Evolutionary conservation across 2,113 vertebrate species (phyloP).

Genomic region (Thamnophis sirtalis): DNA sequence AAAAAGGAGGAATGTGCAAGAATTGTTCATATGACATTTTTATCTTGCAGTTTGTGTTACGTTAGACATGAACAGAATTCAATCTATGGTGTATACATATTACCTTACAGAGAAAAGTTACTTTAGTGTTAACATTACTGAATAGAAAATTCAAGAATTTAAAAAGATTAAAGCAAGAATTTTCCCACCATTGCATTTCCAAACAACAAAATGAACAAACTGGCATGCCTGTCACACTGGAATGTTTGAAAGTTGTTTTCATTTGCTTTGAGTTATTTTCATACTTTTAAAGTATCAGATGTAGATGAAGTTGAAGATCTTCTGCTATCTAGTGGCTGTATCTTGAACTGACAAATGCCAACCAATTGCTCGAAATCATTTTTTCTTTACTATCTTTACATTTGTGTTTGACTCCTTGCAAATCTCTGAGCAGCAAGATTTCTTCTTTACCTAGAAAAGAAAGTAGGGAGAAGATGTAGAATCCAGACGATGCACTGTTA

Average conservation of each 20-base stretch:
- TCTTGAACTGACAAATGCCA: slow-evolving; percentile 48
- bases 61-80: not conserved
- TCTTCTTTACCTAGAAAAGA: no score
- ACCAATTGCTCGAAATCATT: not conserved
- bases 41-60: not conserved
- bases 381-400: not conserved
- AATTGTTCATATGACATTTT: not conserved
- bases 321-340: slow-evolving; percentile 67
- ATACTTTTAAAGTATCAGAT: slow-evolving; percentile 15
- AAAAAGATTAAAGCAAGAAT: slow-evolving; percentile 5
- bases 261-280: not conserved
- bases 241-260: slow-evolving; percentile 34
- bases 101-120: not conserved
- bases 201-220: slow-evolving; percentile 22
- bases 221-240: slow-evolving; percentile 25
- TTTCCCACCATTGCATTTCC: slow-evolving; percentile 35
- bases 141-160: slow-evolving; percentile 18
- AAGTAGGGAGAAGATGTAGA: no score
- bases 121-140: not conserved
- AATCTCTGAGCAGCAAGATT: not conserved
- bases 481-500: no score
- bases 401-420: not conserved
- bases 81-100: not conserved
- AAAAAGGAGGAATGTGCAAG: not conserved
- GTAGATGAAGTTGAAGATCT: slow-evolving; percentile 53